Percentiles rank a stretch among this genome's conserved stretches.
Conservation (phyloP, 2,888 invertebrate species). For the Cylloceria caligata region DNA sequence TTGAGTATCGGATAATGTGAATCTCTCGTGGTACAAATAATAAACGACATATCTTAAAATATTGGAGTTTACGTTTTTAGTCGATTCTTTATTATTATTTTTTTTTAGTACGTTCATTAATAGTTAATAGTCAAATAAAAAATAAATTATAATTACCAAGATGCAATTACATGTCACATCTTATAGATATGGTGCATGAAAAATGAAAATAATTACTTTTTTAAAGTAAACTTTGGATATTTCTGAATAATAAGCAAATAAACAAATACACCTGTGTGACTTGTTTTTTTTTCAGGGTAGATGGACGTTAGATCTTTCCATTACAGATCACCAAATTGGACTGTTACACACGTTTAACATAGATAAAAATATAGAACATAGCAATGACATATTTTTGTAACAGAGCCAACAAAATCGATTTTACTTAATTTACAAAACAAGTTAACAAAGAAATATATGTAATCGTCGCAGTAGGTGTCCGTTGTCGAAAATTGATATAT, state of each 20-base stretch:
- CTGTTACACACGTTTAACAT: neutral
- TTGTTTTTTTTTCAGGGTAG: neutral
- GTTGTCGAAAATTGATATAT: neutral
- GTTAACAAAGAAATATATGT: neutral
- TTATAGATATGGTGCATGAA: neutral
- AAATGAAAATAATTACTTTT: neutral
- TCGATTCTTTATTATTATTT: no score
- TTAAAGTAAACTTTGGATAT: neutral
- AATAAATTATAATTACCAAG: neutral
- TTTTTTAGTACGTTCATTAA: neutral
- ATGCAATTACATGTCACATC: neutral
- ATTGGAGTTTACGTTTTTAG: no score
- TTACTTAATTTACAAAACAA: no score
- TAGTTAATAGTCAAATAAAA: neutral
- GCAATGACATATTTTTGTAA: neutral
- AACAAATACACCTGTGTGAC: slow-evolving; percentile 1
- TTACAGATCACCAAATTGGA: neutral
- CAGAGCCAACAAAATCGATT: neutral
- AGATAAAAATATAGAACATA: neutral
- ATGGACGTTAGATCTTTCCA: neutral
- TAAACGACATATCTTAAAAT: no score
- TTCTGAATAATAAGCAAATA: neutral
- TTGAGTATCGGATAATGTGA: neutral
- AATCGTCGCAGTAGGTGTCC: neutral
- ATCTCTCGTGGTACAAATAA: no score